Percentiles rank a stretch among this genome's conserved stretches.
These are phyloP conservation scores for Drosophila nasuta DNA, from an alignment of 1,140 invertebrate genomes.

Conservation along the genomic window DNA sequence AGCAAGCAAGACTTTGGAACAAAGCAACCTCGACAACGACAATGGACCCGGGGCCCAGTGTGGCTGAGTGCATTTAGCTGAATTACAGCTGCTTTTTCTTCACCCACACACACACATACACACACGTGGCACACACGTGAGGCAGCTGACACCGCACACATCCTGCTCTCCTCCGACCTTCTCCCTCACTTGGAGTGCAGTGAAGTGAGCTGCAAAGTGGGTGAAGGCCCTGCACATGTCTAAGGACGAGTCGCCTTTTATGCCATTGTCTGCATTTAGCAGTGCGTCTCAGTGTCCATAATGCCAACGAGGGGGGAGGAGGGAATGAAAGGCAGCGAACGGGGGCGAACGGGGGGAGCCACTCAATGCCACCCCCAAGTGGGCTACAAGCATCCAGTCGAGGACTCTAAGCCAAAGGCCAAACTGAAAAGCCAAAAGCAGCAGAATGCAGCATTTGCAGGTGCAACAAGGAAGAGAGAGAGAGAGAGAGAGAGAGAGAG, in stretches of 20 bases:
- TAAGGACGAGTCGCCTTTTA: slow-evolving; percentile 68
- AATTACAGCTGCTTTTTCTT: slow-evolving; percentile 68
- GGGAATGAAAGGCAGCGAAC: no score
- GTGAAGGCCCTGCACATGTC: slow-evolving; percentile 73
- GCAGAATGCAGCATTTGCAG: slow-evolving; percentile 18
- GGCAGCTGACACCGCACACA: slow-evolving; percentile 13
- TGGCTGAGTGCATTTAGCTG: slow-evolving; percentile 81
- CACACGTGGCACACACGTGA: slow-evolving; percentile 45
- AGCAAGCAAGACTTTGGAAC: slow-evolving; percentile 23
- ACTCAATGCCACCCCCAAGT: slow-evolving; percentile 69
- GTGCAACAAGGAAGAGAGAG: not conserved
- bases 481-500: not conserved
- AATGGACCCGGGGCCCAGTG: slow-evolving; percentile 39
- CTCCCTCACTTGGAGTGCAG: slow-evolving; percentile 32
- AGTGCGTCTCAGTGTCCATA: slow-evolving; percentile 46
- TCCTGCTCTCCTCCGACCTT: slow-evolving; percentile 8
- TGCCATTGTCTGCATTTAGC: slow-evolving; percentile 68
- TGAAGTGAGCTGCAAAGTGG: slow-evolving; percentile 62
- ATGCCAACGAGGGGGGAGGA: slow-evolving; percentile 11
- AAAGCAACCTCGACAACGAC: slow-evolving; percentile 38
- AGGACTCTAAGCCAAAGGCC: slow-evolving; percentile 24
- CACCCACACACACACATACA: slow-evolving; percentile 33
- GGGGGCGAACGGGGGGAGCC: slow-evolving; percentile 35
- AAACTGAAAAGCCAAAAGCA: slow-evolving; percentile 19
- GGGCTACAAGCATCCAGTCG: slow-evolving; percentile 26